phyloP scores from a whole-genome alignment of 2,888 invertebrate species.

The Hirtodrosophila cameraria region DNA sequence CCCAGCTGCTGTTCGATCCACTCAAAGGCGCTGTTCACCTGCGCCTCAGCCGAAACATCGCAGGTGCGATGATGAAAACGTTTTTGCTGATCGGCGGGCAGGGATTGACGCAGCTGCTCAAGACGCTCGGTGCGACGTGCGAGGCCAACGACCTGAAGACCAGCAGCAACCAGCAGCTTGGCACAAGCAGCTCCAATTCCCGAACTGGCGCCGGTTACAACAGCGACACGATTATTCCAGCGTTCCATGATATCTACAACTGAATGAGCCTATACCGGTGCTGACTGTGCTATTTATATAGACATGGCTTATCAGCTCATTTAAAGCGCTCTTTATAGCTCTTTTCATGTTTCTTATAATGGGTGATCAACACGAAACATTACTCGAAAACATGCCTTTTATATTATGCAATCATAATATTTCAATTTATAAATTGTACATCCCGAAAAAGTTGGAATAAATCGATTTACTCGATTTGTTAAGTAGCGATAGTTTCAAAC shows the following conservation, averaged over 20 bases:
- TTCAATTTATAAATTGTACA: too few relatives aligned
- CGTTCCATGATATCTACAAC: conserved; percentile 70
- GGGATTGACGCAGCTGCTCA: conserved; percentile 59
- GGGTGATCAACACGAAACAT: too few relatives aligned
- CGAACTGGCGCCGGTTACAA: conserved; percentile 87
- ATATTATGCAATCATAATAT: too few relatives aligned
- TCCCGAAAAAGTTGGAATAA: too few relatives aligned
- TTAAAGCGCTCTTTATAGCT: not conserved
- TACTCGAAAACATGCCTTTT: too few relatives aligned
- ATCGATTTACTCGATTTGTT: too few relatives aligned
- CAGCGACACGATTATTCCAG: conserved; percentile 85
- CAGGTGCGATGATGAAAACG: conserved; percentile 74
- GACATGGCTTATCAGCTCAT: conserved; percentile 25
- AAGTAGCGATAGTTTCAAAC: too few relatives aligned
- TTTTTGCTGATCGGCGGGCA: conserved; percentile 60
- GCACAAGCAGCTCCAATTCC: conserved; percentile 86
- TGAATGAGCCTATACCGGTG: not conserved
- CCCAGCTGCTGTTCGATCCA: conserved; percentile 85
- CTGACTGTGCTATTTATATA: conserved; percentile 19
- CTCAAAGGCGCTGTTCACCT: conserved; percentile 85
- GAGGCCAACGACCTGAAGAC: conserved; percentile 86
- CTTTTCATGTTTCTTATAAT: conserved; percentile 1
- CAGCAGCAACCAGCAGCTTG: conserved; percentile 84
- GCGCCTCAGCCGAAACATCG: conserved; percentile 85
- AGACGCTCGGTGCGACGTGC: conserved; percentile 82